phyloP scores from a whole-genome alignment of 2,888 invertebrate species.

The Eubasilissa splendida region DNA sequence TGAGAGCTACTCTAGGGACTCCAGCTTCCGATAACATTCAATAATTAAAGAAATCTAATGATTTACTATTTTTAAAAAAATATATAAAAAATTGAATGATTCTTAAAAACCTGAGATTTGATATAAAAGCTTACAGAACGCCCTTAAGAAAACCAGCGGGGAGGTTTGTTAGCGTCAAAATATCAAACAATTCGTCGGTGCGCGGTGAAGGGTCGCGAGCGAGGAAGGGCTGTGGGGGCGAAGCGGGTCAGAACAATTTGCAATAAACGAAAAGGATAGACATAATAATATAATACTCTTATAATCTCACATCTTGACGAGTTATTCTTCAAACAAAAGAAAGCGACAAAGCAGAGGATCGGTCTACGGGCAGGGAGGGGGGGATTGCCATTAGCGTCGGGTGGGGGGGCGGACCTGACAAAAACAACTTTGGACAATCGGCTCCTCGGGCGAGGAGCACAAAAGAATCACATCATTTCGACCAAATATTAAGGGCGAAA shows the following conservation, averaged over 20 bases:
- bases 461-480: background rate
- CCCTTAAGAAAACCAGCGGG: too few species aligned
- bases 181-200: too few species aligned
- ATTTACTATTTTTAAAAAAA: too few species aligned
- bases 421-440: constrained; percentile 30
- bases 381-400: background rate
- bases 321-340: constrained; percentile 20
- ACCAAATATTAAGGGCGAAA: constrained; percentile 17
- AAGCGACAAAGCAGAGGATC: constrained; percentile 24
- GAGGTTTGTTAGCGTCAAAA: too few species aligned
- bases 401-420: constrained; percentile 2
- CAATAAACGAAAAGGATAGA: constrained; percentile 4
- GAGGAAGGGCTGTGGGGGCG: background rate
- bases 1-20: too few species aligned
- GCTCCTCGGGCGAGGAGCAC: background rate
- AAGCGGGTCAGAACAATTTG: constrained; percentile 3
- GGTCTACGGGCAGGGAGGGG: background rate
- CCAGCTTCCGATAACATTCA: too few species aligned
- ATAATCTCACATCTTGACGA: background rate
- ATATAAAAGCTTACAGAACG: too few species aligned
- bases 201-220: too few species aligned
- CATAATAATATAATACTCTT: background rate
- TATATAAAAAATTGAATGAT: too few species aligned
- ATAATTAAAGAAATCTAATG: too few species aligned
- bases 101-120: too few species aligned